These are phyloP conservation scores for Struthidea cinerea DNA, from an alignment of 2,113 vertebrate species.

Conservation along the genomic window DNA sequence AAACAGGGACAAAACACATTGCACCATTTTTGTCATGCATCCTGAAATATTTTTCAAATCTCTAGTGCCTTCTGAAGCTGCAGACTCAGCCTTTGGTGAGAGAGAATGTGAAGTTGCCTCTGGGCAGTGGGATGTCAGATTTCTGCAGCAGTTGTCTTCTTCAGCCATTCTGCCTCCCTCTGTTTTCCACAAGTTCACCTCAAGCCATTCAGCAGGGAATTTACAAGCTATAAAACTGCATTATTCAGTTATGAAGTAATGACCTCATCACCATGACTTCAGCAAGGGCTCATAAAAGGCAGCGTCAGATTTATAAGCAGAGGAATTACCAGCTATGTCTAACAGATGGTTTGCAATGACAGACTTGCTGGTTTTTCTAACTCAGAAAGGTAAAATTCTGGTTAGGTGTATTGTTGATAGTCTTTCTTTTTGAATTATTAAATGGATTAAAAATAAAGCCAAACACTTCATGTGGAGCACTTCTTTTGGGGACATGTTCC, in stretches of 20 bases:
- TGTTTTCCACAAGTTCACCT: neutral
- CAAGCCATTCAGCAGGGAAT: neutral
- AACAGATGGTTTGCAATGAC: neutral
- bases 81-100: neutral
- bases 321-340: neutral
- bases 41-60: neutral
- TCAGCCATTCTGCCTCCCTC: neutral
- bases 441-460: neutral
- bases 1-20: neutral
- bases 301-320: constrained; percentile 3
- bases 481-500: neutral
- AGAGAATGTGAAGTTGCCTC: neutral
- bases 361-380: neutral
- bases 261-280: constrained; percentile 35
- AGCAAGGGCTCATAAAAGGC: constrained; percentile 20
- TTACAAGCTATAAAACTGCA: constrained; percentile 21
- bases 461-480: neutral
- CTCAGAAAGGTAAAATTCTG: neutral
- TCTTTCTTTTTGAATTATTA: neutral
- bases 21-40: neutral
- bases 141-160: neutral
- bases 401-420: neutral
- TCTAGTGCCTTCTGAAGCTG: neutral
- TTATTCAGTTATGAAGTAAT: constrained; percentile 51
- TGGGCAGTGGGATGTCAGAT: neutral